A percentile compares a stretch with the other conserved stretches of the same genome.
Conservation (phyloP, 2,113 vertebrate genomes). For the Sialia sialis region DNA sequence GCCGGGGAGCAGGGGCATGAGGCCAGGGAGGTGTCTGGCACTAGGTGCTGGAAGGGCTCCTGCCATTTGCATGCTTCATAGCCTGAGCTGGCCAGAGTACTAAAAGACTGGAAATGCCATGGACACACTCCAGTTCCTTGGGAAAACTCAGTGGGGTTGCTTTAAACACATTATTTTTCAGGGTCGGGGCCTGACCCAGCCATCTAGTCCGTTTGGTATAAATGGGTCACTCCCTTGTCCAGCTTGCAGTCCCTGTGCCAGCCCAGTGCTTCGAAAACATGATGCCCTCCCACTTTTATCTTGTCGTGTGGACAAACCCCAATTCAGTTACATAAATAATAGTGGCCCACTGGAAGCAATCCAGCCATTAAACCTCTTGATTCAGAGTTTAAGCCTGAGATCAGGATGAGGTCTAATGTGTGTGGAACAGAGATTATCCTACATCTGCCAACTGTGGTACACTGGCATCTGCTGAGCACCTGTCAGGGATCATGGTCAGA, state of each 20-base stretch:
- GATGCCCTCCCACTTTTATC: background rate
- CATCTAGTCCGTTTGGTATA: background rate
- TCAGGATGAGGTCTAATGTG: background rate
- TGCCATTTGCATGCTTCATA: accelerated
- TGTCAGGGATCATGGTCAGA: background rate
- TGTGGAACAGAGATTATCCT: background rate
- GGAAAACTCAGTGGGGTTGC: background rate
- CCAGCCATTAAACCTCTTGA: constrained; percentile 27
- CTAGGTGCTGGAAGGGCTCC: background rate
- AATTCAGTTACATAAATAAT: background rate
- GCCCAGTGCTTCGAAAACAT: background rate
- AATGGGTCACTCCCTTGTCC: background rate
- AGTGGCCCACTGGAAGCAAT: background rate
- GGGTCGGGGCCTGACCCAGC: background rate
- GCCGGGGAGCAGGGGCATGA: accelerated
- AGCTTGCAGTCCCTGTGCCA: background rate
- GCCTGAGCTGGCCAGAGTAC: background rate
- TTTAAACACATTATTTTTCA: background rate
- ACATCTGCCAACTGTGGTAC: background rate
- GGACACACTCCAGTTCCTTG: background rate
- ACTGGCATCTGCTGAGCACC: background rate
- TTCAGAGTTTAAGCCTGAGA: constrained; percentile 15
- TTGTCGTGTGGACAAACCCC: background rate
- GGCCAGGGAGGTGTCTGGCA: background rate
- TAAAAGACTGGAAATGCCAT: background rate